A percentile compares a stretch with the other conserved stretches of the same genome.
Conservation (phyloP, 2,888 invertebrate species). For the Dryomyza anilis region DNA sequence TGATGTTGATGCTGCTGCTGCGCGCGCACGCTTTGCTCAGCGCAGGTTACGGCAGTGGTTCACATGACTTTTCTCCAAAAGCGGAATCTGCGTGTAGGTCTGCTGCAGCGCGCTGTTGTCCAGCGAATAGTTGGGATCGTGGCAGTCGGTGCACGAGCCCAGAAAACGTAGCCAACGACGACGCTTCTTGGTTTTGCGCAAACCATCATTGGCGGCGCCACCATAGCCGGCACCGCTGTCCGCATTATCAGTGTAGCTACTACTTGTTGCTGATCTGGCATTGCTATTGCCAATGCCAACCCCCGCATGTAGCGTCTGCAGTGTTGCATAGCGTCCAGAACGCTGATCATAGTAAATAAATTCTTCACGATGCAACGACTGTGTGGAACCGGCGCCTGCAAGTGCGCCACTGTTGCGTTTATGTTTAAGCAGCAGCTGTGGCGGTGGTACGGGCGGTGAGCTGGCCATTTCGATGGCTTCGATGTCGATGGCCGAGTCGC, state of each 20-base stretch:
- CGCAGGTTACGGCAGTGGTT: constrained; percentile 34
- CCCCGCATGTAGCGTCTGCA: constrained; percentile 15
- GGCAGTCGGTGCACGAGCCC: constrained; percentile 50
- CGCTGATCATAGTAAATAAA: constrained; percentile 39
- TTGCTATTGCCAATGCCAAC: neutral
- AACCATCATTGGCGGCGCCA: neutral
- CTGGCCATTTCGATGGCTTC: constrained; percentile 44
- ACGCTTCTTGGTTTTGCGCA: constrained; percentile 31
- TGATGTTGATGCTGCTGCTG: too few species aligned
- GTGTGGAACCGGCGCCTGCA: neutral
- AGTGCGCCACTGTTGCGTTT: neutral
- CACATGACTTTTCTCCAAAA: constrained; percentile 39
- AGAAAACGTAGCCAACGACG: constrained; percentile 48
- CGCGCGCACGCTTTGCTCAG: too few species aligned
- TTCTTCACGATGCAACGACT: constrained; percentile 27
- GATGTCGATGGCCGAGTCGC: constrained; percentile 54
- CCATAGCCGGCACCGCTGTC: neutral
- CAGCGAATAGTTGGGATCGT: constrained; percentile 39
- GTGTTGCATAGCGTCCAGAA: constrained; percentile 38
- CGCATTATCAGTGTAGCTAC: too few species aligned
- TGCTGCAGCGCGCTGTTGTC: constrained; percentile 39
- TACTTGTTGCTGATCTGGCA: neutral
- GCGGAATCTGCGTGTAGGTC: constrained; percentile 48
- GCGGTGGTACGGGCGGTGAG: constrained; percentile 33
- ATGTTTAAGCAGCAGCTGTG: neutral